These are phyloP conservation scores for Brenthis hecate DNA, from an alignment of 2,888 invertebrate species.

Conservation along the genomic window DNA sequence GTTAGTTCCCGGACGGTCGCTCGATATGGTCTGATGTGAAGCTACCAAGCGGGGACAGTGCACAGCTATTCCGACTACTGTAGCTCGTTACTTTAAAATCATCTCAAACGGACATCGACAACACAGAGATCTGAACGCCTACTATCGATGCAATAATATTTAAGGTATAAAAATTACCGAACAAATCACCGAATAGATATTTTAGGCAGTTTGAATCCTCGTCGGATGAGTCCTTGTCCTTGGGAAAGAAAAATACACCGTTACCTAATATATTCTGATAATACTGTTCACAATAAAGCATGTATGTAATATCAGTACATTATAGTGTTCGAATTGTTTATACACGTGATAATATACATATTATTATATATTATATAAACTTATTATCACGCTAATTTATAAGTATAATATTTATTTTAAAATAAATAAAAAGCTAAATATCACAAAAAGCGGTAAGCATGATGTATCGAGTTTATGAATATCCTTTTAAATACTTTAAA, in stretches of 20 bases:
- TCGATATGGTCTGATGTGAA: slow-evolving; percentile 43
- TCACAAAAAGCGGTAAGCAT: slow-evolving; percentile 77
- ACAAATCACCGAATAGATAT: slow-evolving; percentile 86
- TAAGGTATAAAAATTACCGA: slow-evolving; percentile 78
- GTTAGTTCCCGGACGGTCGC: slow-evolving; percentile 38
- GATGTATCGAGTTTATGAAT: slow-evolving; percentile 34
- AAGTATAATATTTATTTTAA: slow-evolving; percentile 49
- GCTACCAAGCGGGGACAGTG: slow-evolving; percentile 51
- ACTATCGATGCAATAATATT: slow-evolving; percentile 53
- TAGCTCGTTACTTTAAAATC: slow-evolving; percentile 55
- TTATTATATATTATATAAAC: slow-evolving; percentile 32
- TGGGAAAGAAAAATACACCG: slow-evolving; percentile 68
- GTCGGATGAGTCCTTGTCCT: slow-evolving; percentile 76
- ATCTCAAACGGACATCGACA: slow-evolving; percentile 67
- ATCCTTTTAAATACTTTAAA: slow-evolving; percentile 12
- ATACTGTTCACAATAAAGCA: slow-evolving; percentile 27
- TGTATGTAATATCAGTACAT: slow-evolving; percentile 28
- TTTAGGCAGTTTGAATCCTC: slow-evolving; percentile 86
- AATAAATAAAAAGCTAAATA: slow-evolving; percentile 76
- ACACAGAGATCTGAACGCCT: slow-evolving; percentile 72
- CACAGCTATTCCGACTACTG: slow-evolving; percentile 53
- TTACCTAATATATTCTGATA: slow-evolving; percentile 44
- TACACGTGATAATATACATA: slow-evolving; percentile 48
- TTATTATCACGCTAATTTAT: slow-evolving; percentile 20
- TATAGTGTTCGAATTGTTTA: slow-evolving; percentile 46